A percentile compares a stretch with the other conserved stretches of the same genome.
phyloP scores from a whole-genome alignment of 2,888 invertebrate genomes.

The Cephus pygmeus region DNA sequence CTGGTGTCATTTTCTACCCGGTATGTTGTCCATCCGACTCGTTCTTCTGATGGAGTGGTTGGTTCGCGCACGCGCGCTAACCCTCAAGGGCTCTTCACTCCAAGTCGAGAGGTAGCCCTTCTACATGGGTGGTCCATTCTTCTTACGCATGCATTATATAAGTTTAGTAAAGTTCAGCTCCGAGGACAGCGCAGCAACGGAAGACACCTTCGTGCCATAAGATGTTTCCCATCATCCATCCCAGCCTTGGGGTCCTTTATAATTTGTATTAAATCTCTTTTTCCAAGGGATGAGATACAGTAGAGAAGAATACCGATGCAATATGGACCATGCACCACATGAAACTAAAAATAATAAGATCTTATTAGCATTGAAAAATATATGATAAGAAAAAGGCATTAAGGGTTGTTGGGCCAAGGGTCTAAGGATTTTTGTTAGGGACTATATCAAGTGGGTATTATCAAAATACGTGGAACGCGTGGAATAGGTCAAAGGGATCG shows the following conservation, averaged over 20 bases:
- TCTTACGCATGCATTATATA: conserved; percentile 59
- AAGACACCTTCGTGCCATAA: neutral
- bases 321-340: neutral
- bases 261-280: neutral
- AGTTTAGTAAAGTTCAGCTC: conserved; percentile 22
- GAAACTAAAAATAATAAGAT: neutral
- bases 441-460: neutral
- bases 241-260: neutral
- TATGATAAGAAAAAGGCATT: neutral
- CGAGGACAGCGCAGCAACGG: neutral
- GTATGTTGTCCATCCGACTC: conserved; percentile 47
- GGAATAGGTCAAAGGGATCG: neutral
- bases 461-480: neutral
- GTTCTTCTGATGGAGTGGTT: conserved; percentile 58
- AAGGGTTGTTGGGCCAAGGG: neutral
- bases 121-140: conserved; percentile 65
- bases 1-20: conserved; percentile 47
- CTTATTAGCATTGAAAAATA: neutral
- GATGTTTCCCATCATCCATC: neutral
- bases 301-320: neutral
- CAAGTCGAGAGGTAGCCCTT: conserved; percentile 53
- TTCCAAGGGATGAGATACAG: neutral
- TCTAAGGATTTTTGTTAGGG: neutral
- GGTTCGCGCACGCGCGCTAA: conserved; percentile 52
- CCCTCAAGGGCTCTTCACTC: conserved; percentile 59